Conservation (phyloP, 2,797 vertebrate species). For the Nannoperca obscura region DNA sequence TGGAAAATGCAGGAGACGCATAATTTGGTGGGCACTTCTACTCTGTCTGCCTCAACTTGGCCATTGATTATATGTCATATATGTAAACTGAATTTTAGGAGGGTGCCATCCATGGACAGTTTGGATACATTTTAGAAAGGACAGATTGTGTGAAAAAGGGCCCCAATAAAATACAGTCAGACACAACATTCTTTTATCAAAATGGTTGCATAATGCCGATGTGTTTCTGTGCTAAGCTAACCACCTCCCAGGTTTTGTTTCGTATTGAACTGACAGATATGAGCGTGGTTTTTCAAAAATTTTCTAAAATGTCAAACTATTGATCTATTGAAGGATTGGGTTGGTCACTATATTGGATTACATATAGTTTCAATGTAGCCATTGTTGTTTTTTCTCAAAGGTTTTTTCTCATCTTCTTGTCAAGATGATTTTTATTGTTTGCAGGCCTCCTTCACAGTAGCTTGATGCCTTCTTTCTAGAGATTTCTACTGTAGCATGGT, state of each 20-base stretch:
- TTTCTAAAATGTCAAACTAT: neutral
- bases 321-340: neutral
- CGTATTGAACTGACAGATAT: neutral
- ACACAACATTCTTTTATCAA: neutral
- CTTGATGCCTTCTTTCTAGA: constrained; percentile 4
- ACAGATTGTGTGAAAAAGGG: neutral
- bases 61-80: neutral
- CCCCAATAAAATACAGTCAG: neutral
- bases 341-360: neutral
- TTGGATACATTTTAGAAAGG: neutral
- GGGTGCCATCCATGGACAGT: neutral
- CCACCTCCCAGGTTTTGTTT: too few species aligned
- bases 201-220: neutral
- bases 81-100: neutral
- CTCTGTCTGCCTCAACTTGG: neutral
- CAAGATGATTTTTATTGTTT: neutral
- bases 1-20: constrained; percentile 19
- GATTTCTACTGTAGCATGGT: neutral
- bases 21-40: constrained; percentile 7
- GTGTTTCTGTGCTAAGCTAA: neutral
- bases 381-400: neutral
- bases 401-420: neutral
- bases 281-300: neutral
- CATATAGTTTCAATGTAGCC: neutral
- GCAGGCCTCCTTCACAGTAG: neutral